phyloP scores from a whole-genome alignment of 1,140 invertebrate genomes.

The Protaetia brevitarsis region DNA sequence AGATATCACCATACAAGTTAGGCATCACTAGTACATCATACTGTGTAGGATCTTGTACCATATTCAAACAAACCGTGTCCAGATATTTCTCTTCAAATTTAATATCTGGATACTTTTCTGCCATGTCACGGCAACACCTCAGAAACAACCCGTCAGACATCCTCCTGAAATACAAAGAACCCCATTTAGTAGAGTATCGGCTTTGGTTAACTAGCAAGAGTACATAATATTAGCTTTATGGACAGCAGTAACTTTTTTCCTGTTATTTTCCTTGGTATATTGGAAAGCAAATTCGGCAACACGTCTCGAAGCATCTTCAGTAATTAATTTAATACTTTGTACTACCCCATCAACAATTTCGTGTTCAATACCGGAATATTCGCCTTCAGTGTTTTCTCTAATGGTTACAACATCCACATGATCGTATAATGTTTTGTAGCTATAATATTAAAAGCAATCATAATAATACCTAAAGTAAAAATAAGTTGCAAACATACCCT shows the following conservation, averaged over 20 bases:
- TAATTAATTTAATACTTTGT: slow-evolving; percentile 99
- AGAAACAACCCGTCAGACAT: slow-evolving; percentile 99
- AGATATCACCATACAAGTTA: slow-evolving; percentile 98
- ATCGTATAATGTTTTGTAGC: slow-evolving; percentile 95
- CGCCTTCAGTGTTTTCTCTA: slow-evolving; percentile 99
- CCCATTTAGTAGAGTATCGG: too few species aligned
- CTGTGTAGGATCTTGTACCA: slow-evolving; percentile 96
- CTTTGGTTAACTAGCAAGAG: too few species aligned
- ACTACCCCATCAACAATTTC: slow-evolving; percentile 99
- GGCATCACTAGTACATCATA: slow-evolving; percentile 99
- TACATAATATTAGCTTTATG: slow-evolving; percentile 99
- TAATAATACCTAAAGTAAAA: background rate
- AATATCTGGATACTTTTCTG: slow-evolving; percentile 89
- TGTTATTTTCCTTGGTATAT: slow-evolving; percentile 91
- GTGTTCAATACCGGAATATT: slow-evolving; percentile 99
- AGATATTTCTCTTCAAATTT: slow-evolving; percentile 98
- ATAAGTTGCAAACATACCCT: slow-evolving; percentile 61
- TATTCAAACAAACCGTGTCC: slow-evolving; percentile 98
- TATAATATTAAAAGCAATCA: slow-evolving; percentile 35
- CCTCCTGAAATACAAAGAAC: slow-evolving; percentile 64
- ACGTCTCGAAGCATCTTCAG: slow-evolving; percentile 91
- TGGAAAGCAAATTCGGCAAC: slow-evolving; percentile 99
- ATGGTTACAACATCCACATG: slow-evolving; percentile 99
- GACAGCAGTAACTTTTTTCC: slow-evolving; percentile 96
- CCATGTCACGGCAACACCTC: slow-evolving; percentile 90